Evolutionary conservation across 2,888 invertebrate genomes (phyloP), one percentile per base, ranked within the genome.

Genomic region (Orthosia incerta): DNA sequence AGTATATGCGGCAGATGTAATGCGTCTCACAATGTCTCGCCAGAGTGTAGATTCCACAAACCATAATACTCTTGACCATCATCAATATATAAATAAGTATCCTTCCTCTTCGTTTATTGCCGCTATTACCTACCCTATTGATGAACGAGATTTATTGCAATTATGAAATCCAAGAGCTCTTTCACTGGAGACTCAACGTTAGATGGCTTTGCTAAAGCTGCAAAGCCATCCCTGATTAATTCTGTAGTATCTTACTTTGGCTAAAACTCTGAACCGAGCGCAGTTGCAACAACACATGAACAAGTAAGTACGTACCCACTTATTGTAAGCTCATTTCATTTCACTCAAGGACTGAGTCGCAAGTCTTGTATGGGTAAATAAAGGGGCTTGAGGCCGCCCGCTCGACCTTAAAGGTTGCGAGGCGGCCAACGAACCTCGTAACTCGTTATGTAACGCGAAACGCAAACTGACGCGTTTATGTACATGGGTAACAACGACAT

Each of bases 361-460:
- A 82, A 86, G 86, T 82, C 87, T 85, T 87, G 89, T 86, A 88
- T 85, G 92, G 89, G 92, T 92, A 93, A 92, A 91, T 89, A 91
- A 84, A 86, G 85, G 87, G 90, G 89, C 91, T 91, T 86, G 91
- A 92, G 93, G 93, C 91, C 92, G 91, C 82, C 82, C 82, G 85
- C 88, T 88, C 94, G 95, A 95, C 95, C 95, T 95, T 94, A 90
- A 95, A 95, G 95, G 95, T 94, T 94, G 94, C 90, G 86, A 86
- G 84, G 90, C 91, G 95, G 94, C 80, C 94, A 91, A 89, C 94
- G 93, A 94, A 94, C 95, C 91, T 87, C 87, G 86, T 86, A 86
- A 89, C 90, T 91, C 85, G 91, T 94, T 93, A 93, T 93, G 92
- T 93, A 93, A 94, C 93, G 88, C 90, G 89, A 92, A 93, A 92